Conservation (phyloP, 2,113 vertebrate genomes). For the Archocentrus centrarchus region DNA sequence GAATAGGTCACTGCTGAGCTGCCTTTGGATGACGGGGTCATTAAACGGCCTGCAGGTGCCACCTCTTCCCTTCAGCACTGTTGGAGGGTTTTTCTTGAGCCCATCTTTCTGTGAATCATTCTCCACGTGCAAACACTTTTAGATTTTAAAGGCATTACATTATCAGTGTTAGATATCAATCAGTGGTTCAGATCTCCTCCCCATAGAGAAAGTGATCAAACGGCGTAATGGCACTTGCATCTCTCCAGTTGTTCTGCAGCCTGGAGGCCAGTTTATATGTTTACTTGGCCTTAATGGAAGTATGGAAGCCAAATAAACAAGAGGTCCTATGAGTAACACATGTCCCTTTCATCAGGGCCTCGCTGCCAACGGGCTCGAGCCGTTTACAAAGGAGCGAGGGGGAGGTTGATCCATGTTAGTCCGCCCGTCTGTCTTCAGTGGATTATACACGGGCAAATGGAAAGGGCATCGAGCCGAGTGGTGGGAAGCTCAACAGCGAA, state of each 20-base stretch:
- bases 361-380: conserved; percentile 67
- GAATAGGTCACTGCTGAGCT: background rate
- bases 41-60: background rate
- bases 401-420: conserved; percentile 45
- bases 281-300: conserved; percentile 66
- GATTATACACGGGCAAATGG: background rate
- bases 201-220: conserved; percentile 4
- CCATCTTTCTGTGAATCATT: background rate
- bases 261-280: conserved; percentile 50
- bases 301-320: conserved; percentile 78
- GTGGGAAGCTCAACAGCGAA: conserved; percentile 11
- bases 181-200: conserved; percentile 1
- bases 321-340: conserved; percentile 76
- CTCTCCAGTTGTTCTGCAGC: conserved; percentile 10
- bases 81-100: background rate
- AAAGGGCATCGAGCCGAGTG: background rate
- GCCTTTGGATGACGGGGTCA: background rate
- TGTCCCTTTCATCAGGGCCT: conserved; percentile 78
- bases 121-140: background rate
- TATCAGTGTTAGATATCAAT: conserved; percentile 1
- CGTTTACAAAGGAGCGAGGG: conserved; percentile 37
- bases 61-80: background rate
- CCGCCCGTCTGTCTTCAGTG: conserved; percentile 60
- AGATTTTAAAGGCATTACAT: background rate
- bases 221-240: background rate